Conservation (phyloP, 2,888 invertebrate species). For the Neoascia interrupta region DNA sequence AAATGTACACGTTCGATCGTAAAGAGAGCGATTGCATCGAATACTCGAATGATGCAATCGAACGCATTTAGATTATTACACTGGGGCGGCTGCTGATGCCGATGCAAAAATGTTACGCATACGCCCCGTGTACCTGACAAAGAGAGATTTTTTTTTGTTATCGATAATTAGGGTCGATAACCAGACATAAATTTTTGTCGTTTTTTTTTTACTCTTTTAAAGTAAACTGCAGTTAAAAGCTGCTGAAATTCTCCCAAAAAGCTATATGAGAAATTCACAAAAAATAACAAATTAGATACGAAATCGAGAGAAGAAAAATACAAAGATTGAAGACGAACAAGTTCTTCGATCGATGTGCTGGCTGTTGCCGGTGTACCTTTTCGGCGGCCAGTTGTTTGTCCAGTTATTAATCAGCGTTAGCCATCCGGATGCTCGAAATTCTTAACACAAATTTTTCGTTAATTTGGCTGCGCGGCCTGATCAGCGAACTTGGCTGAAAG, state of each 20-base stretch:
- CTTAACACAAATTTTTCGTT: constrained; percentile 42
- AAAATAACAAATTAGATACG: background rate
- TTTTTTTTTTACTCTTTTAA: background rate
- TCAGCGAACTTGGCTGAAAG: background rate
- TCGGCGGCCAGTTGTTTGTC: constrained; percentile 43
- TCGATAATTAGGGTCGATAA: constrained; percentile 39
- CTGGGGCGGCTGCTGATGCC: background rate
- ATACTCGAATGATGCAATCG: constrained; percentile 68
- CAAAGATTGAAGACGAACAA: constrained; percentile 13
- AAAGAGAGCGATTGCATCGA: constrained; percentile 54
- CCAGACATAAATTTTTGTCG: constrained; percentile 14
- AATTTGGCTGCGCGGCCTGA: constrained; percentile 2
- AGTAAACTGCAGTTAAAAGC: too few relatives aligned
- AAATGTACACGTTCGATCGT: constrained; percentile 59
- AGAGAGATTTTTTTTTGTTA: background rate
- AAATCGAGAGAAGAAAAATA: background rate
- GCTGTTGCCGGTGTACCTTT: too few relatives aligned
- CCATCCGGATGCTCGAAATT: constrained; percentile 63
- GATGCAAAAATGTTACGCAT: constrained; percentile 24
- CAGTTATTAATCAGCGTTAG: constrained; percentile 48
- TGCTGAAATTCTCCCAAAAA: too few relatives aligned
- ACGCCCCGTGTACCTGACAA: constrained; percentile 28
- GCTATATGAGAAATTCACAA: too few relatives aligned
- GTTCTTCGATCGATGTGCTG: constrained; percentile 24
- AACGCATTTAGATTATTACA: constrained; percentile 59